Base-by-base conservation (phyloP, 2,888 invertebrate species). In the Euphydryas editha region DNA sequence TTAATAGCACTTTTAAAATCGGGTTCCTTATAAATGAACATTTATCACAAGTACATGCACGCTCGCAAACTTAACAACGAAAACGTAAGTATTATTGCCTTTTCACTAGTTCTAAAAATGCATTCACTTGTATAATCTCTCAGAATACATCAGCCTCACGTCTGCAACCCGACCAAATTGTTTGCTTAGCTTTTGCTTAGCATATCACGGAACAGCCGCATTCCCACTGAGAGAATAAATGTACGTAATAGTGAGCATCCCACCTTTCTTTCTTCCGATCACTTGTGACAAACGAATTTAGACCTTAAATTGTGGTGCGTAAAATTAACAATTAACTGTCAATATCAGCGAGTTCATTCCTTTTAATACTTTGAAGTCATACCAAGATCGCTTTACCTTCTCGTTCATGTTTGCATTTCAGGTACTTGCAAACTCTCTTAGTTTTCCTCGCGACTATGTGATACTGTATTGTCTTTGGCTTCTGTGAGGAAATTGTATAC, bases 101-200 rank as follows among this genome's bases (percentile, higher is more conserved):
- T 64, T 64, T 64, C 63, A 39, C 64, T 44, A 44, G 63, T 59
- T 58, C 68, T 62, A 62, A 65, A 69, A 66, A 68, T 68, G 69
- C 68, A 69, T 63, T 71, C 67, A 67, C 63, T 66, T 63, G 72
- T 68, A 69, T 68, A 65, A 68, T 67, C 67, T 70, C 70, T 71
- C 65, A 65, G 64, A 72, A 67, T 65, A 67, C 65, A 68, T 72
- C 69, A 73, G 59, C 67, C 68, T 65, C 65, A 67, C 67, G 68
- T 67, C 62, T 67, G 72, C 72, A 70, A 71, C 67, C 68, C 67
- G 70, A 61, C 82, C 86, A 90, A 90, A 89, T 89, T 88, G 88
- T 90, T 90, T 88, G 82, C 86, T 84, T 83, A 84, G 83, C 86
- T 86, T 86, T 88, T 88, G 87, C 86, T 87, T 87, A 87, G 85